phyloP scores from a whole-genome alignment of 2,113 vertebrate species.

The Motacilla alba region DNA sequence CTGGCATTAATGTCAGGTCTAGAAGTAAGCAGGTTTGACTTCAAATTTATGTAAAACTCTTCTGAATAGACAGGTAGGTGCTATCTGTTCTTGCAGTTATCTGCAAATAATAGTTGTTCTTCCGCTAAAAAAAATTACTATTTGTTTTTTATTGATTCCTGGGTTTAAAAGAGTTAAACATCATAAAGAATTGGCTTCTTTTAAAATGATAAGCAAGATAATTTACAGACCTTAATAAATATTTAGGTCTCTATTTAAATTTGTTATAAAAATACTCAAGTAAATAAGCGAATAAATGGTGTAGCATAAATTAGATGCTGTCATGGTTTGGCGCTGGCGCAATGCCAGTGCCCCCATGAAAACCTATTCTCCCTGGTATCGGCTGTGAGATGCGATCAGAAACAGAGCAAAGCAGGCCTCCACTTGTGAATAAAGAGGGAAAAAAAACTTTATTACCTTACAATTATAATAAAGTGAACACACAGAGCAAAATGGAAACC shows the following conservation, averaged over 20 bases:
- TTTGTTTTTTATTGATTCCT: background rate
- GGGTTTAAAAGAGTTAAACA: background rate
- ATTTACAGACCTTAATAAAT: background rate
- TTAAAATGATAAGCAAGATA: background rate
- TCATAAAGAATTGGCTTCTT: background rate
- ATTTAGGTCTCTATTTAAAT: background rate
- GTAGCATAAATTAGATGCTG: background rate
- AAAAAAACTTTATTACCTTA: no score
- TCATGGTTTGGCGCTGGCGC: no score
- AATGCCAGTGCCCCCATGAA: no score
- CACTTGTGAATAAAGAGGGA: no score
- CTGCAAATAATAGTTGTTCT: background rate
- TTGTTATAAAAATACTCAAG: background rate
- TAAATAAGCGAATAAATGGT: background rate
- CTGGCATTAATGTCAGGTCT: background rate
- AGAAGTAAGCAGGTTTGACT: background rate
- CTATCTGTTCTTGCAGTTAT: background rate
- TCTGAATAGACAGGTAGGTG: fast-evolving
- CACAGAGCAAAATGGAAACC: no score
- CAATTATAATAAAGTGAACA: no score
- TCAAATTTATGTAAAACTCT: background rate
- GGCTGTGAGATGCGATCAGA: no score
- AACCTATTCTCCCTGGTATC: no score
- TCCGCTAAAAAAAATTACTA: background rate
- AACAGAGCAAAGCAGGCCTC: no score